phyloP scores from a whole-genome alignment of 1,140 invertebrate species.

The Pectinophora gossypiella region DNA sequence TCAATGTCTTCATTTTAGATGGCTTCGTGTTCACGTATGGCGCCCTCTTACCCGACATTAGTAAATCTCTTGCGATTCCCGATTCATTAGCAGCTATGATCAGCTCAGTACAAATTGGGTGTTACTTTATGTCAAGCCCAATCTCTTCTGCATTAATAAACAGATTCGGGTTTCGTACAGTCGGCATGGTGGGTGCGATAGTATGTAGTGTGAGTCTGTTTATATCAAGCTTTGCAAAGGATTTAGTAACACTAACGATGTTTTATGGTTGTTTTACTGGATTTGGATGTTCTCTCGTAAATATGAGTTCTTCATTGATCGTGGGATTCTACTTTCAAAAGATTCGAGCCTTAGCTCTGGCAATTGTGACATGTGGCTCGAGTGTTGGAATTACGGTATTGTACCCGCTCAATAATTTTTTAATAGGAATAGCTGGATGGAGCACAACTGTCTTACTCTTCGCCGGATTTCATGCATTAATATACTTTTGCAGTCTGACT shows the following conservation, averaged over 20 bases:
- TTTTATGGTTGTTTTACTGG: constrained; percentile 77
- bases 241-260: constrained; percentile 35
- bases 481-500: constrained; percentile 51
- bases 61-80: constrained; percentile 35
- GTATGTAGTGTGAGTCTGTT: constrained; percentile 45
- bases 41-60: constrained; percentile 48
- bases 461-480: constrained; percentile 71
- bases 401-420: constrained; percentile 79
- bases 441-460: constrained; percentile 82
- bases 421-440: constrained; percentile 85
- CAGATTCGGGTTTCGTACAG: constrained; percentile 83
- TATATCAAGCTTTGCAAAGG: constrained; percentile 49
- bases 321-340: constrained; percentile 90
- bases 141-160: constrained; percentile 85
- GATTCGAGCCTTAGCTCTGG: constrained; percentile 84
- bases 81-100: constrained; percentile 43
- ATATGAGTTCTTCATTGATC: constrained; percentile 79
- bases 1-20: constrained; percentile 46
- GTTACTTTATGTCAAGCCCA: constrained; percentile 79
- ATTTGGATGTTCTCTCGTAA: constrained; percentile 86
- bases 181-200: constrained; percentile 79
- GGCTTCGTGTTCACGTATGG: constrained; percentile 57
- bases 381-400: constrained; percentile 85
- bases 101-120: constrained; percentile 51
- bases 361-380: constrained; percentile 86